Evolutionary conservation across 2,888 invertebrate genomes (phyloP), one percentile per base, ranked within the genome.

Genomic region (Dorcus parallelipipedus): DNA sequence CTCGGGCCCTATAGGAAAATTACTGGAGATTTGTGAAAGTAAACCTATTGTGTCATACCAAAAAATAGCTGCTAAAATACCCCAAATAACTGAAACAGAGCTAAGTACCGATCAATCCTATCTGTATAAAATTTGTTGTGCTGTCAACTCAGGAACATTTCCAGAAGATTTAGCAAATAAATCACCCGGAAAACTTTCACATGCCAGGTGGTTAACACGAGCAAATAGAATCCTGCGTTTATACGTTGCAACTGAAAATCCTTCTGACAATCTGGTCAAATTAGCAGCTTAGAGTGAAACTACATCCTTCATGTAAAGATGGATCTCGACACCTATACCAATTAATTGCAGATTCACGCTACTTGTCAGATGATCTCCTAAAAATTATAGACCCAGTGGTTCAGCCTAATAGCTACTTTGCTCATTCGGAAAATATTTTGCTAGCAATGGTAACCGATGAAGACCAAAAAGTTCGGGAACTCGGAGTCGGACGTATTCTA

Each of bases 41-140:
- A 14, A 14, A 14, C 14, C 14, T 14, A 14, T 14, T 1, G 45
- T 47, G 26, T 47, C 5, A 4, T 47, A 47, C 14, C n/a, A 47
- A 14, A 47, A 47, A 47, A 47, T 47, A 47, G 47, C 14, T 14
- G 14, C 14, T 14, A 47, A 47, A 47, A 14, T 47, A 47, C 47
- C 47, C 7, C 47, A 14, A 1, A 47, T 14, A 10, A 47, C 58
- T n/a, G n/a, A n/a, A n/a, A n/a, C n/a, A n/a, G n/a, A n/a, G n/a
- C n/a, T 67, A 14, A 66, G 67, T 40, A 67, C 59, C 17, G 67
- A 68, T 54, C 65, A 68, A 43, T 58, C 59, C 45, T 66, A 57
- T 49, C 26, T 60, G 9, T 49, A 42, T n/a, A 43, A 67, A 53
- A 61, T 67, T 26, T 47, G 47, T 60, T 47, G 58, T 63, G 39